These are phyloP conservation scores for Columba janthina DNA, from an alignment of 2,113 vertebrate species.

Conservation along the genomic window DNA sequence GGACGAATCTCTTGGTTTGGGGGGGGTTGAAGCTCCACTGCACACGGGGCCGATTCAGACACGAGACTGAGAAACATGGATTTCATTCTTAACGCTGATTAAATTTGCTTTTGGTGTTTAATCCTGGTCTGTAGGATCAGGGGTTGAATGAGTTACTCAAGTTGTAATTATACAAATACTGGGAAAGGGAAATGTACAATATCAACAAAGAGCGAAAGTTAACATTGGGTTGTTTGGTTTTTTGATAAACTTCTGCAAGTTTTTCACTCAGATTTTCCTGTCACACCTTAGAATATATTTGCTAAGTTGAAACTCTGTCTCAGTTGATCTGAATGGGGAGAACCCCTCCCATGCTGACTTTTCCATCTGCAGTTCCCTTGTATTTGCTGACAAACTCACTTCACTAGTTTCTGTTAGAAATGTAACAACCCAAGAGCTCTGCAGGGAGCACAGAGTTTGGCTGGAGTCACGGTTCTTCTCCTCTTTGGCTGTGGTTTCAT, in stretches of 20 bases:
- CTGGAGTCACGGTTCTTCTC: background rate
- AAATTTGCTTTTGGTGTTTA: background rate
- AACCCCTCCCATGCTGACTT: background rate
- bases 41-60: background rate
- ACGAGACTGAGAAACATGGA: background rate
- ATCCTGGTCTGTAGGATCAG: background rate
- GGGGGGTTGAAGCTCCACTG: background rate
- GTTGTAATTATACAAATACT: background rate
- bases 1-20: background rate
- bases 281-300: background rate
- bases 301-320: background rate
- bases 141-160: background rate
- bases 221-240: background rate
- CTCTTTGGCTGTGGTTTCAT: background rate
- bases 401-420: background rate
- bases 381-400: background rate
- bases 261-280: background rate
- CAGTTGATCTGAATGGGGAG: background rate
- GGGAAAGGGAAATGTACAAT: background rate
- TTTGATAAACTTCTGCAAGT: constrained; percentile 14
- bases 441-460: background rate
- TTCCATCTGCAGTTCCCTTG: background rate
- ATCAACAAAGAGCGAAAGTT: background rate
- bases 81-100: background rate
- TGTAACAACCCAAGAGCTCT: background rate